Evolutionary conservation across 37 sponge, comb jelly and placozoan genomes (phyloP), one percentile per base, ranked within the genome.

Genomic region (Haliclona indistincta): DNA sequence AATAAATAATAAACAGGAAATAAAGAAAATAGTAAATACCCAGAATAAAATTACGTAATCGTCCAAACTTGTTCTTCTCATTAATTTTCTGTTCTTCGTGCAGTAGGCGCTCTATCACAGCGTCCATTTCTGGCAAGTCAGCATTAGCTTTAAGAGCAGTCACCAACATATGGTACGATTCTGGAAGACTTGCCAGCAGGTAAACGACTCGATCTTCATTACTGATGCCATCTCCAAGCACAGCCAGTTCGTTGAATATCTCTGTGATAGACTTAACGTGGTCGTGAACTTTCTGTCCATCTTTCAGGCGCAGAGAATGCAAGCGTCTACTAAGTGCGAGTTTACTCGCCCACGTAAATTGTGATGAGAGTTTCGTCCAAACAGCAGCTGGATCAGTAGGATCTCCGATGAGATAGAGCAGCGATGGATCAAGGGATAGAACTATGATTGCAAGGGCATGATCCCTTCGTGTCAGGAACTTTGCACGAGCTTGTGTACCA

Each of bases 101-200:
- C 33, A 80, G 63, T 23, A 80, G 29, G 10, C 81, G 22, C 45
- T 80, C 71, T 17, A 63, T 80, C 45, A 80, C 72, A 56, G 62
- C 72, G 25, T 80, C 81, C 71, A 80, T 78, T 60, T 78, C 68
- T 22, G 81, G 81, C 45, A 80, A 71, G 35, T 70, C 64, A 49
- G 49, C 51, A 43, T 68, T 80, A 26, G 81, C 73, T 53, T 80
- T 64, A 80, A n/a, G n/a, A n/a, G n/a, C n/a, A n/a, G n/a, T n/a
- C n/a, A n/a, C n/a, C n/a, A n/a, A n/a, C n/a, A n/a, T 45, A 33
- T 40, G 36, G 45, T 51, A 80, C 39, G 81, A 80, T 22, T 80
- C 81, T 26, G 81, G 81, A 45, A 80, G 63, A 64, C 81, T 80
- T 52, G 81, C 81, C 26, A 80, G 39, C 52, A 80, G n/a, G 53